These are phyloP conservation scores for Rutpela maculata DNA, from an alignment of 2,888 invertebrate species.

Conservation along the genomic window DNA sequence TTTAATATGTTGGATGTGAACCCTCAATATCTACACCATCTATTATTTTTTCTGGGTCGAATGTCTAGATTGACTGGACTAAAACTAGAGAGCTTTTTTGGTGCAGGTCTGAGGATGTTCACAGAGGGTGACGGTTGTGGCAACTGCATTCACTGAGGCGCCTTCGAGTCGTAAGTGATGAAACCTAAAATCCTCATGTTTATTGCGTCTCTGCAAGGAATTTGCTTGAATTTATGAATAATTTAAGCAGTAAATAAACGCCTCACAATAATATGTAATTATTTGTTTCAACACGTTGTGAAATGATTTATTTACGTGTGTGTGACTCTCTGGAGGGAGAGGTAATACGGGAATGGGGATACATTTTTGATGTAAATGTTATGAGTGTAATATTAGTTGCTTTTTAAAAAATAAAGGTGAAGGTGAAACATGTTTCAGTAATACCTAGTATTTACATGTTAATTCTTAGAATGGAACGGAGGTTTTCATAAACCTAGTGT, in stretches of 20 bases:
- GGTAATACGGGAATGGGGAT: neutral
- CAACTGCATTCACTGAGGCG: neutral
- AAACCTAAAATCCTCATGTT: neutral
- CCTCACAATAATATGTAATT: neutral
- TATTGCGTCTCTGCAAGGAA: neutral
- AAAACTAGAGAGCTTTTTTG: neutral
- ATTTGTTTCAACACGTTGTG: neutral
- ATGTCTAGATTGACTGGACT: neutral
- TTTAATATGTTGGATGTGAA: no score
- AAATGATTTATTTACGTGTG: neutral
- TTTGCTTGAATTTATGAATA: neutral
- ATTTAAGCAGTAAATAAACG: neutral
- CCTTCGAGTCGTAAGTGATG: neutral
- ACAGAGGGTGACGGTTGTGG: neutral
- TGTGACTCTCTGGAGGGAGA: neutral
- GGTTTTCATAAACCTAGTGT: no score
- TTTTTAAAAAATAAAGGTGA: neutral
- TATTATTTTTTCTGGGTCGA: no score
- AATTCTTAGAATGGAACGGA: neutral
- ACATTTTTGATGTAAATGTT: neutral
- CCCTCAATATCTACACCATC: no score
- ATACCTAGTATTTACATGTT: slow-evolving; percentile 4
- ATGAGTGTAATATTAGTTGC: neutral
- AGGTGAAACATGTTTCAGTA: neutral
- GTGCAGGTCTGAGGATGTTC: neutral